Evolutionary conservation across 2,888 invertebrate species (phyloP), one percentile per base, ranked within the genome.

Genomic region (Dynastes grantii): DNA sequence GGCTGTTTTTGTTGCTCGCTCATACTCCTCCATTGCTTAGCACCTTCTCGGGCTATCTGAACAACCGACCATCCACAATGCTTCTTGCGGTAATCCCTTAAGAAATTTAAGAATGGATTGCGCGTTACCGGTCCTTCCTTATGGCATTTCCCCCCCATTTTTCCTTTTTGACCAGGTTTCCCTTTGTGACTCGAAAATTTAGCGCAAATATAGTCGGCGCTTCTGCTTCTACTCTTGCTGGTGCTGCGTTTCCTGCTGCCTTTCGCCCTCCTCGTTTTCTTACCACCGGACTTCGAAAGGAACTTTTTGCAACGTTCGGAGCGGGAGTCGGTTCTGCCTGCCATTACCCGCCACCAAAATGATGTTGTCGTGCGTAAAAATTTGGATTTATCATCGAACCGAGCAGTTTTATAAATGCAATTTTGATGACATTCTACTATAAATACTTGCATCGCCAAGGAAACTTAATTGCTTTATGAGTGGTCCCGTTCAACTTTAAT

Each of bases 91-190:
- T 85, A 86, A 16, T 83, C 78, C 27, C 85, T 70, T 76, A 87
- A 77, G 71, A 84, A 87, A 78, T 86, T 86, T 29, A 87, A 80
- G 80, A 87, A 87, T 0, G 87, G 86, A 78, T 86, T 86, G 8
- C 80, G 63, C 8, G 81, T 80, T 9, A 81, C 13, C 45, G 61
- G 78, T 9, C 81, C 81, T n/a, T 78, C 29, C 8, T 58, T 71
- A n/a, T 73, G 61, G 16, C 55, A 73, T 37, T 58, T 73, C n/a
- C 68, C 65, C 37, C 32, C 32, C 4, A 4, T 32, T 32, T 55
- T n/a, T n/a, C 16, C 6, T 22, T 58, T 58, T 22, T 58, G 22
- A 1, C n/a, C 13, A 22, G 8, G 8, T 16, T 58, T 40, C 6
- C 11, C n/a, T 16, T 37, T n/a, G 16, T 2, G 6, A 22, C 40